Base-by-base conservation (phyloP, 2,888 invertebrate species). In the Eudasyphora cyanicolor region DNA sequence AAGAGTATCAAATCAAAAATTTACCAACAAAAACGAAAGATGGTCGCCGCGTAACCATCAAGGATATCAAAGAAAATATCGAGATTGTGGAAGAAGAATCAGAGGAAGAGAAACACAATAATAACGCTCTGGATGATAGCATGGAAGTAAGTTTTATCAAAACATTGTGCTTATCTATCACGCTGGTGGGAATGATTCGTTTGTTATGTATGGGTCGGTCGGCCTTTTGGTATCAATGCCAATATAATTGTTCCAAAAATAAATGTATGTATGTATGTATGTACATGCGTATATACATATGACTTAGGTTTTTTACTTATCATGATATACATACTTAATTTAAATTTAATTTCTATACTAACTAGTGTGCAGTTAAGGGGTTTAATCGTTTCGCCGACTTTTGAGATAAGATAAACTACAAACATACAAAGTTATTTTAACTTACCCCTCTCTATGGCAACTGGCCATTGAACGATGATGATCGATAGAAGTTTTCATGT, bases 141-240 rank as follows among this genome's bases (percentile, higher is more conserved):
- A 91, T 92, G 92, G 92, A 92, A 89, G 92, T 92, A 81, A 89
- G 89, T 86, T 49, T 42, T 12, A 17, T 14, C n/a, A n/a, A n/a
- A n/a, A n/a, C n/a, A 57, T 60, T 49, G 51, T n/a, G 21, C 19
- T 10, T 27, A 14, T 17, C 0, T 45, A 45, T 14, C 45, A 14
- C 14, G 1, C n/a, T n/a, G 45, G n/a, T 35, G 5, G 6, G 2
- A 49, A 62, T 76, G 51, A 70, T 10, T 76, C 62, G 64, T 60
- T 35, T 1, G 10, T 12, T 21, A 0, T n/a, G 19, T 49, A 14
- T n/a, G 29, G 6, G 10, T 14, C 29, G 12, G 10, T 38, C 14
- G 8, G n/a, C n/a, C n/a, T 35, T 35, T 35, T 70, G n/a, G 49
- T 51, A n/a, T 49, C 49, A 27, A 29, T 14, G 12, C n/a, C 12